Conservation (phyloP, 2,888 invertebrate genomes). For the Cerastis leucographa region DNA sequence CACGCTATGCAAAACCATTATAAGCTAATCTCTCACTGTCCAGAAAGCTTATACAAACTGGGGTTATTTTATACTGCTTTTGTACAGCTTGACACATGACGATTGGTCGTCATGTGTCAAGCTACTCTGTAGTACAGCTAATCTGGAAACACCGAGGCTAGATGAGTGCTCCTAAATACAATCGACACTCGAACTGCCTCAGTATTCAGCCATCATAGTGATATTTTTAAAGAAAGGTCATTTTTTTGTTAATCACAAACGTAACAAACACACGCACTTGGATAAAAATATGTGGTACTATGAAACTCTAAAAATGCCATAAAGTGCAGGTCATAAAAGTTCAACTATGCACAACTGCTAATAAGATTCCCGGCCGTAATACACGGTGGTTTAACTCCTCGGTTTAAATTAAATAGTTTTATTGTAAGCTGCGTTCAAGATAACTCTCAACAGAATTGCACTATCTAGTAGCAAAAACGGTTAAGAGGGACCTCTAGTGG, state of each 20-base stretch:
- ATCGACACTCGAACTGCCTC: too few relatives aligned
- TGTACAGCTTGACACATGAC: too few relatives aligned
- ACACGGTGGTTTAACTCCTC: constrained; percentile 17
- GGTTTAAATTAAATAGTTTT: constrained; percentile 45
- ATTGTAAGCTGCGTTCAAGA: constrained; percentile 17
- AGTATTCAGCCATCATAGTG: not conserved
- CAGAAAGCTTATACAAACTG: too few relatives aligned
- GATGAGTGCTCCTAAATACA: not conserved
- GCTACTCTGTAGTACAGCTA: too few relatives aligned
- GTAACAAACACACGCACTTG: not conserved
- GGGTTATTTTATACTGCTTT: too few relatives aligned
- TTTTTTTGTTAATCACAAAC: not conserved
- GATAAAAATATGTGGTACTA: constrained; percentile 10
- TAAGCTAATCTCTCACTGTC: too few relatives aligned
- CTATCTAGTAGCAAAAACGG: too few relatives aligned
- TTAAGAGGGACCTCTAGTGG: too few relatives aligned
- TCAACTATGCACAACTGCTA: constrained; percentile 57
- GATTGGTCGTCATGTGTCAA: too few relatives aligned
- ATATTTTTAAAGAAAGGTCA: not conserved
- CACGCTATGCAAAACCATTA: too few relatives aligned
- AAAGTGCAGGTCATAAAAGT: constrained; percentile 43
- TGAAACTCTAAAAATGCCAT: constrained; percentile 36
- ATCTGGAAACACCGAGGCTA: not conserved
- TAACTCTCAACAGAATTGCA: not conserved
- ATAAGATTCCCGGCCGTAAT: constrained; percentile 42